Base-by-base conservation (phyloP, 64 coral and sea anemone species). In the Dendrophyllia cribrosa region DNA sequence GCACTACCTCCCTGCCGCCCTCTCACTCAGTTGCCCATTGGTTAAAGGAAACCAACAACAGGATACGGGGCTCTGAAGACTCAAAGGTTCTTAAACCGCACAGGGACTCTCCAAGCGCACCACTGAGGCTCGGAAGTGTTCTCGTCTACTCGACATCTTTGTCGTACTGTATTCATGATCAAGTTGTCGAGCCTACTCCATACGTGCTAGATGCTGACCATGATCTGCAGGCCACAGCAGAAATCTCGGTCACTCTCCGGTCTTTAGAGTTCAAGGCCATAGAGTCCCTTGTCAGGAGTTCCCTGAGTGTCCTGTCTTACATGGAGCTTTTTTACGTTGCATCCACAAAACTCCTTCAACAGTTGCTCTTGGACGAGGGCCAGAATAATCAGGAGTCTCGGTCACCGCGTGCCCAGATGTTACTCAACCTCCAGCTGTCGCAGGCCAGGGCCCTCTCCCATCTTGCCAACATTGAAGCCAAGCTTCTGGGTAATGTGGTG, bases 1-100 rank as follows among this genome's bases (percentile, higher is more conserved):
- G n/a, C n/a, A n/a, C n/a, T n/a, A n/a, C n/a, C n/a, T n/a, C n/a
- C n/a, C 59, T 25, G 58, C 25, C 77, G 9, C 14, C 53, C 53
- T 5, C 53, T 56, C 53, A 56, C 53, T 79, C 77, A 10, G 77
- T 79, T 79, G 51, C 16, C 26, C 77, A 25, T 22, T 79, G 77
- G 17, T 11, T 59, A 12, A 58, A 34, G 22, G 17, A 59, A 58
- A 59, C 53, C 20, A 60, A 58, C 13, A 58, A 25, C n/a, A 70
- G 7, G 23, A 25, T 70, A 70, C 3, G 8, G n/a, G 66, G 66
- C 66, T 70, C n/a, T n/a, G n/a, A n/a, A n/a, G n/a, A n/a, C n/a
- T n/a, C n/a, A n/a, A n/a, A n/a, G 66, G 22, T 26, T 11, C 45
- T 10, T 3, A 76, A 76, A 48, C 10, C 11, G 24, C 14, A 55